phyloP scores from a whole-genome alignment of 2,888 invertebrate genomes.

The Hirtodrosophila cameraria region DNA sequence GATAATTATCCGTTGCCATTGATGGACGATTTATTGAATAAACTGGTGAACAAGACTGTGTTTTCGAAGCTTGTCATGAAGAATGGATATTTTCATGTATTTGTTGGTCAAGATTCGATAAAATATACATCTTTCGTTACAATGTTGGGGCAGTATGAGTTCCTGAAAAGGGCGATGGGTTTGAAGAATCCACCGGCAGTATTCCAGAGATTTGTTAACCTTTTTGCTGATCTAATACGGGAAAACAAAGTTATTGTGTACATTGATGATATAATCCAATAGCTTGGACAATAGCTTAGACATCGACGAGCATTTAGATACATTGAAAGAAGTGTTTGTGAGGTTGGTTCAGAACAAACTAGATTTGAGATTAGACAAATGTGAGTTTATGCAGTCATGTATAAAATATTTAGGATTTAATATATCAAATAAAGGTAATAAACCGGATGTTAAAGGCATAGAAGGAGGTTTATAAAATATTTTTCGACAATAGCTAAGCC shows the following conservation, averaged over 20 bases:
- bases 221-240: not conserved
- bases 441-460: not conserved
- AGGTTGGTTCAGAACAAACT: not conserved
- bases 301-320: not conserved
- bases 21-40: not conserved
- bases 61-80: not conserved
- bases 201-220: not conserved
- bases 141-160: not conserved
- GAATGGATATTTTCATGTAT: not conserved
- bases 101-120: not conserved
- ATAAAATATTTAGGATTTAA: slow-evolving; percentile 1
- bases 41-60: not conserved
- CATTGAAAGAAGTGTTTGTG: not conserved
- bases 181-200: not conserved
- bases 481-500: slow-evolving; percentile 35
- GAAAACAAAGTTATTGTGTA: not conserved
- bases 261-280: not conserved
- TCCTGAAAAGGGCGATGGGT: not conserved
- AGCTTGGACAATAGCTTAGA: not conserved
- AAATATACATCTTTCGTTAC: not conserved
- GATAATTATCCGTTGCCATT: slow-evolving; percentile 1
- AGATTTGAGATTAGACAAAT: not conserved
- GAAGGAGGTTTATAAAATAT: slow-evolving; percentile 22
- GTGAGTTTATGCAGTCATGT: not conserved
- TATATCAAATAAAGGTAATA: not conserved